These are phyloP conservation scores for Carapus acus DNA, from an alignment of 2,797 vertebrate species.

Conservation along the genomic window DNA sequence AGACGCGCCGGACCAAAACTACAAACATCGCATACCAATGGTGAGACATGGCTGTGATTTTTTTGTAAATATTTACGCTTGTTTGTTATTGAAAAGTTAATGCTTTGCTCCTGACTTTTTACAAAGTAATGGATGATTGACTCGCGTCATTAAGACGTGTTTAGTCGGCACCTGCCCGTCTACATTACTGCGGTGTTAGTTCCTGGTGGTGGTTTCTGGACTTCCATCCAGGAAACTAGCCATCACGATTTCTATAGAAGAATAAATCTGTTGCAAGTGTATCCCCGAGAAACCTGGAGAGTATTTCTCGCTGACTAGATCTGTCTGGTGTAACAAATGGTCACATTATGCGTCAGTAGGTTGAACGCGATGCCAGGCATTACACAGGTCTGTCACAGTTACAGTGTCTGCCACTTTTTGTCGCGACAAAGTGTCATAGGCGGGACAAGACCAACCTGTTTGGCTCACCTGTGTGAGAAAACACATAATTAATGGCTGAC, in stretches of 20 bases:
- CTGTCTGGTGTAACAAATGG: too few species aligned
- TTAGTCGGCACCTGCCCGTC: constrained; percentile 38
- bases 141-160: constrained; percentile 27
- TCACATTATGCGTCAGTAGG: too few species aligned
- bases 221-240: too few species aligned
- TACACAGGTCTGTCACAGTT: too few species aligned
- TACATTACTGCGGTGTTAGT: neutral
- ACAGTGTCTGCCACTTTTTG: constrained; percentile 25
- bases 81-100: neutral
- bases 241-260: too few species aligned
- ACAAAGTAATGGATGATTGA: neutral
- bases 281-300: too few species aligned
- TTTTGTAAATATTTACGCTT: neutral
- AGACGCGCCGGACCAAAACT: constrained; percentile 19
- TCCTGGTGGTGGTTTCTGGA: neutral
- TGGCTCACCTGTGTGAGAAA: constrained; percentile 64
- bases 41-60: constrained; percentile 43
- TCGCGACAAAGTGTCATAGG: constrained; percentile 39
- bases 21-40: constrained; percentile 41
- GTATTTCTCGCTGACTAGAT: too few species aligned
- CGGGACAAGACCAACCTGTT: constrained; percentile 78
- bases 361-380: too few species aligned
- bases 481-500: constrained; percentile 69
- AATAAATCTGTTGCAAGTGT: too few species aligned
- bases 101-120: neutral